Evolutionary conservation across 2,797 vertebrate species (phyloP), one percentile per base, ranked within the genome.

Genomic region (Poeciliopsis paucimaculata): DNA sequence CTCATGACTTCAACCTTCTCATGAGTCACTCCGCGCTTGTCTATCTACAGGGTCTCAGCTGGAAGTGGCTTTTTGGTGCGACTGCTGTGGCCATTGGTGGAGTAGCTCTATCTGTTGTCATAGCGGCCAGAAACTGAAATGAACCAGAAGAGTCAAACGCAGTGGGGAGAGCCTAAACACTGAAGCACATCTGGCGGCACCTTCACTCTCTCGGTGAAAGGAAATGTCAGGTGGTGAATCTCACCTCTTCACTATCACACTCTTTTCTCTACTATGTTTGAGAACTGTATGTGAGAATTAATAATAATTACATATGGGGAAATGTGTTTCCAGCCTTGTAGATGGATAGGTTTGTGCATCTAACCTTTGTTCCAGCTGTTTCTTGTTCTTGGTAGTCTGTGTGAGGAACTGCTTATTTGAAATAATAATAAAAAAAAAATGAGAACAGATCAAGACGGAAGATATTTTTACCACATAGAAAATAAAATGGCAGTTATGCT

Each of bases 1-100:
- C 41, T 72, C 5, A n/a, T 72, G 15, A 41, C 49, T 70, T 81
- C 9, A 28, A 20, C 43, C n/a, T 36, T 55, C 36, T 82, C 71
- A 78, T 73, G 68, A 45, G 66, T 18, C 36, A 77, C 60, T 51
- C 0, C 18, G 7, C 28, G 31, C 13, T 70, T 23, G n/a, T 66
- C 34, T 45, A 41, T 87, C 75, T 80, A 6, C 89, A 99, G 98
- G 95, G 96, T 82, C 95, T 99, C 86, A 98, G 97, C 49, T 99
- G 98, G 98, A 99, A 99, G 93, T 99, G 98, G 98, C 96, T 99
- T 70, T 99, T 99, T 0, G 98, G 98, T 0, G 98, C 98, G 0
- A 98, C 98, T 0, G 98, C 98, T 0, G 96, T 99, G 23, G 98
- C 98, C 15, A 96, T 99, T 0, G 98, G 98, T 0, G 97, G 98